Evolutionary conservation across 2,888 invertebrate genomes (phyloP).

Genomic region (Alcis repandata): DNA sequence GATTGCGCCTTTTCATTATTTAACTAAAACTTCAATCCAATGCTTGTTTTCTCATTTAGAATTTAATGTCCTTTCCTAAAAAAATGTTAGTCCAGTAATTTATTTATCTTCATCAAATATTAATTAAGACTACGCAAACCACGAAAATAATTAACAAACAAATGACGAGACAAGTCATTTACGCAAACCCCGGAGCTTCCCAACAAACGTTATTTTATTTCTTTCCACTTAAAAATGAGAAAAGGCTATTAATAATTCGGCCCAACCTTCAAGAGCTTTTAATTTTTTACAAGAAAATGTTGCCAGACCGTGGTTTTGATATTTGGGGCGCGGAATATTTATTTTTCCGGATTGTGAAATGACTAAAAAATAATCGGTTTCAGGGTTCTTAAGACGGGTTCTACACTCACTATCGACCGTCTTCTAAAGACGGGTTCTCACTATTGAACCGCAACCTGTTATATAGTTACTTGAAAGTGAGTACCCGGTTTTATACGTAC

Average conservation of each 20-base stretch:
- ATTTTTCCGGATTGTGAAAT: no score
- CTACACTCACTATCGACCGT: no score
- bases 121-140: slow-evolving; percentile 10
- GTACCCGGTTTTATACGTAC: no score
- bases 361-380: no score
- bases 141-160: slow-evolving; percentile 11
- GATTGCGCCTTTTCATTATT: no score
- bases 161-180: slow-evolving; percentile 13
- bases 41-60: no score
- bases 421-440: no score
- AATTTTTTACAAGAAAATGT: slow-evolving; percentile 24
- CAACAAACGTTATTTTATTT: slow-evolving; percentile 16
- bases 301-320: neutral
- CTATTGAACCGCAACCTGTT: no score
- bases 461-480: no score
- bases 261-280: slow-evolving; percentile 14
- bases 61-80: no score
- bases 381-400: no score
- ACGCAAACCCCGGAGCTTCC: slow-evolving; percentile 14
- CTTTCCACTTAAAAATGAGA: slow-evolving; percentile 19
- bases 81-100: neutral
- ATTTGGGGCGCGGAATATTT: neutral
- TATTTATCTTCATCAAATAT: slow-evolving; percentile 19
- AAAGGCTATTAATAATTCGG: slow-evolving; percentile 25
- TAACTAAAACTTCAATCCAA: no score